These are phyloP conservation scores for Sinopyrophorus schimmeli DNA, from an alignment of 2,888 invertebrate species.

Conservation along the genomic window DNA sequence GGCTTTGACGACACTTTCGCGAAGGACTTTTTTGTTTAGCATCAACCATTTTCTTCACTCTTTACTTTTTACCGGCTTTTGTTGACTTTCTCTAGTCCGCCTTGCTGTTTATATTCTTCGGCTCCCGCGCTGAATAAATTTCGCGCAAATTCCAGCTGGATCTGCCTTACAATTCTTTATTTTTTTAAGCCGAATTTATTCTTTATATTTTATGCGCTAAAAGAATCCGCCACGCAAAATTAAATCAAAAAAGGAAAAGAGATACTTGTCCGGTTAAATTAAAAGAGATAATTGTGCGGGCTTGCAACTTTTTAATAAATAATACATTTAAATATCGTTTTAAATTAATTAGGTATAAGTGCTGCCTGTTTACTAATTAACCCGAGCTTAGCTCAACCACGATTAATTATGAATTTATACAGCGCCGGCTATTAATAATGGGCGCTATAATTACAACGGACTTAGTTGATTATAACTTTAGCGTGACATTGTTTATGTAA, in stretches of 20 bases:
- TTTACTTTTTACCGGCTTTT: slow-evolving; percentile 25
- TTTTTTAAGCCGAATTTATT: slow-evolving; percentile 18
- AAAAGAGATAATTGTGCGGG: too few relatives aligned
- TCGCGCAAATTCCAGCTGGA: slow-evolving; percentile 14
- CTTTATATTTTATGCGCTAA: slow-evolving; percentile 12
- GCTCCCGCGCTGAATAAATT: slow-evolving; percentile 18
- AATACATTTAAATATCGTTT: too few relatives aligned
- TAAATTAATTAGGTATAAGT: slow-evolving; percentile 9
- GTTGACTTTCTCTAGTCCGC: slow-evolving; percentile 23
- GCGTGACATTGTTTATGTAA: too few relatives aligned
- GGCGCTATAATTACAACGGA: slow-evolving; percentile 6
- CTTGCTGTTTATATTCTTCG: slow-evolving; percentile 19
- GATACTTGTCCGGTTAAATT: too few relatives aligned
- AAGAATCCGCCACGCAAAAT: too few relatives aligned
- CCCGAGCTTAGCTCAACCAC: slow-evolving; percentile 11
- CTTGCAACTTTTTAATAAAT: too few relatives aligned
- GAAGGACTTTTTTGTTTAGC: slow-evolving; percentile 27
- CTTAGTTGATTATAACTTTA: slow-evolving; percentile 7
- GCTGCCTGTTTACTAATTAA: slow-evolving; percentile 6
- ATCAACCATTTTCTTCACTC: slow-evolving; percentile 26
- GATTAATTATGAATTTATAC: slow-evolving; percentile 15
- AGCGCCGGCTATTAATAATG: slow-evolving; percentile 11
- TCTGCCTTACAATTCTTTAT: slow-evolving; percentile 18
- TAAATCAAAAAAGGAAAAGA: too few relatives aligned
- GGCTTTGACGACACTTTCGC: slow-evolving; percentile 28